Conservation (phyloP, 2,113 vertebrate species). For the Oreochromis niloticus region DNA sequence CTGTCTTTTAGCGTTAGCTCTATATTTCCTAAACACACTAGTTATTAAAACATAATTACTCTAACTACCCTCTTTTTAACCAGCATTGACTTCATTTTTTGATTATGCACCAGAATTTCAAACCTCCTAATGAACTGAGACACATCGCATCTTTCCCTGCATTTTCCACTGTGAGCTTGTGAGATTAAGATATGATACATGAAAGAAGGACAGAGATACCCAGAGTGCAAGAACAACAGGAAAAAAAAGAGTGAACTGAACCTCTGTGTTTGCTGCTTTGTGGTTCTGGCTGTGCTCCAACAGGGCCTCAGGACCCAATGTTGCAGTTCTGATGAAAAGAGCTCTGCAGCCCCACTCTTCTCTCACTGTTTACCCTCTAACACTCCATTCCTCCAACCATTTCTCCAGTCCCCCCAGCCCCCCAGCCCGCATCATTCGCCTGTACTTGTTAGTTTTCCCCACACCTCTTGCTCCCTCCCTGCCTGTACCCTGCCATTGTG, state of each 20-base stretch:
- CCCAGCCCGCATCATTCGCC: neutral
- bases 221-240: neutral
- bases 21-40: neutral
- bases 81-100: neutral
- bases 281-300: conserved; percentile 35
- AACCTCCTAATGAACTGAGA: neutral
- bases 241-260: neutral
- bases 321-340: conserved; percentile 52
- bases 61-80: neutral
- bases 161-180: neutral
- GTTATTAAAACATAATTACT: neutral
- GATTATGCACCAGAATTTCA: neutral
- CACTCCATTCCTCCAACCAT: neutral
- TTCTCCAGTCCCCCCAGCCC: neutral
- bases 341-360: conserved; percentile 1
- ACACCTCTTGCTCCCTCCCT: neutral
- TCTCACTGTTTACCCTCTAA: neutral
- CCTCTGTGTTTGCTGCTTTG: conserved; percentile 5
- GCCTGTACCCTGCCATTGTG: conserved; percentile 50
- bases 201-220: neutral
- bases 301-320: conserved; percentile 24
- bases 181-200: neutral
- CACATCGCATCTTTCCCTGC: neutral
- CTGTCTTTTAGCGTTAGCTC: neutral
- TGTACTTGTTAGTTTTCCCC: conserved; percentile 4